A percentile compares a stretch with the other conserved stretches of the same genome.
phyloP scores from a whole-genome alignment of 1,140 invertebrate genomes.

The Saccostrea cuccullata region DNA sequence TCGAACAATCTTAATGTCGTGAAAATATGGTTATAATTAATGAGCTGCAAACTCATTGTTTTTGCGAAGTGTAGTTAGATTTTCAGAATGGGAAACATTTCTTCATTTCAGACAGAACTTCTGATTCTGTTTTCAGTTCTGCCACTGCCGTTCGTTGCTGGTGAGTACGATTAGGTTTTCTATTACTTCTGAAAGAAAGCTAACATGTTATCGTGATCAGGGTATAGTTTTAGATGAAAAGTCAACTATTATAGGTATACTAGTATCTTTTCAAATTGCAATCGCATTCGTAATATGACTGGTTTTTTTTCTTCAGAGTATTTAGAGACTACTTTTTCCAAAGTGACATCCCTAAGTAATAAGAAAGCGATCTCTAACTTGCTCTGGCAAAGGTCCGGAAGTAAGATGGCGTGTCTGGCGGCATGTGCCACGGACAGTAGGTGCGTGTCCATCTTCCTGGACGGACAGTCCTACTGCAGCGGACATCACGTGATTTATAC shows the following conservation, averaged over 20 bases:
- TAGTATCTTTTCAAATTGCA: too few species aligned
- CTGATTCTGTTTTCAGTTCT: not conserved
- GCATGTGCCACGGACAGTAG: not conserved
- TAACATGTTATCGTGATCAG: too few species aligned
- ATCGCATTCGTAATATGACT: too few species aligned
- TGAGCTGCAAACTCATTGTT: too few species aligned
- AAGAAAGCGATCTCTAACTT: not conserved
- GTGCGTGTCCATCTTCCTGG: not conserved
- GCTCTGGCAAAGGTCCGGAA: not conserved
- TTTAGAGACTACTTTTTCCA: not conserved
- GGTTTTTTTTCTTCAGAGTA: not conserved
- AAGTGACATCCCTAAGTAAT: not conserved
- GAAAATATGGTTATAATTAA: too few species aligned
- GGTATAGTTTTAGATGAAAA: too few species aligned
- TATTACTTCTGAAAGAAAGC: not conserved
- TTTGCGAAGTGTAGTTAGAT: too few species aligned
- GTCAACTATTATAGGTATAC: too few species aligned
- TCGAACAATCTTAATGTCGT: too few species aligned
- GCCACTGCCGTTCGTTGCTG: not conserved
- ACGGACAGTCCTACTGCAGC: constrained; percentile 8
- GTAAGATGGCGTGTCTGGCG: not conserved
- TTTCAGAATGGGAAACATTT: not conserved
- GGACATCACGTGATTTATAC: not conserved
- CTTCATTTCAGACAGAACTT: not conserved
- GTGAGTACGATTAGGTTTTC: not conserved